Base-by-base conservation (phyloP, 2,113 vertebrate species). In the Polyodon spathula region DNA sequence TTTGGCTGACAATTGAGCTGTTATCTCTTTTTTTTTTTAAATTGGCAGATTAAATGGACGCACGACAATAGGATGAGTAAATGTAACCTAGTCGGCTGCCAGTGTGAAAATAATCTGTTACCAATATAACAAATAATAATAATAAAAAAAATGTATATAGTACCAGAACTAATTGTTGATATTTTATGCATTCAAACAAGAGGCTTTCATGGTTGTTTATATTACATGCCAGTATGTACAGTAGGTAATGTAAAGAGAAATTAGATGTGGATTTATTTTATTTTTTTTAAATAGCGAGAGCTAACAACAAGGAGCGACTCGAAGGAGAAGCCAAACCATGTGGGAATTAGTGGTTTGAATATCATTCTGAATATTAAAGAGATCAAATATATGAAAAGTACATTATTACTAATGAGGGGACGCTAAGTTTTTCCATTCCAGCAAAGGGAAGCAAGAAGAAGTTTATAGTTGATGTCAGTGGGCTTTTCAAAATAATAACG, bases 361-460 rank as follows among this genome's bases (percentile, higher is more conserved):
- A 40, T 80, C 72, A 78, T 84, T n/a, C n/a, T 86, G 79, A 79
- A 85, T 85, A 86, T 87, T 82, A 86, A 86, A 86, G 80, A 73
- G 60, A 72, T 37, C 16, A 73, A 64, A 68, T 73, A 70, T 81
- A 70, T 66, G 75, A 78, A 76, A 79, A 72, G 8, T 50, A n/a
- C 6, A 50, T 50, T 50, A 50, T 50, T 50, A 14, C 72, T 81
- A 86, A 83, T 82, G 78, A 84, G 76, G 63, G 53, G 16, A 56
- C 51, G 66, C 1, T 50, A 12, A 1, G 2, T 50, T 50, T 50
- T n/a, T n/a, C 12, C 14, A n/a, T 50, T 50, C 5, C 12, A n/a
- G 48, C 5, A 50, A n/a, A 50, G 14, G 48, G 12, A 50, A n/a
- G 8, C 6, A n/a, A 50, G 76, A 72, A 76, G 75, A 77, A 78